Evolutionary conservation across 2,113 vertebrate species (phyloP), one percentile per base, ranked within the genome.

Genomic region (Neotoma lepida): DNA sequence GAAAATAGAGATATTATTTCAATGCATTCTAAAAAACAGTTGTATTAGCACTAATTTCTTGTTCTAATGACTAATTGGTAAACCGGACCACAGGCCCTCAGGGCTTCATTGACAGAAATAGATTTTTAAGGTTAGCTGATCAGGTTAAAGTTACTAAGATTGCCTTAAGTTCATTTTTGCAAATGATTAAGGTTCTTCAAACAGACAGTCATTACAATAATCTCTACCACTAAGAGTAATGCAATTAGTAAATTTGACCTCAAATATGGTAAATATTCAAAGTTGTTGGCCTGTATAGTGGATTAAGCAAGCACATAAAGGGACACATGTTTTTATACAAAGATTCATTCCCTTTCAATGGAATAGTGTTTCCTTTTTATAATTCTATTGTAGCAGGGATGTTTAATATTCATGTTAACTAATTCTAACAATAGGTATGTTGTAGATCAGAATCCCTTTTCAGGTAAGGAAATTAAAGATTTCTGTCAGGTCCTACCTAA

Each of bases 121-220:
- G n/a, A 30, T 61, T 71, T 85, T 93, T 77, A 54, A 77, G 51
- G 7, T 88, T 92, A 87, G 39, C 28, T 46, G 82, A 68, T 66
- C 49, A 80, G 51, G 73, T 15, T 88, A 88, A 6, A 91, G 81
- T 86, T 73, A 66, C 17, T 56, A 14, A 87, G 73, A 87, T 6
- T 73, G 12, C 58, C 89, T 90, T 88, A 46, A 94, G 90, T 81
- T 92, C 15, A 92, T 26, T 85, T 95, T 88, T 95, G 35, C 87
- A n/a, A 58, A 81, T 89, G 80, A 70, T 81, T 78, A 89, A 86
- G 17, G 33, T 10, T 9, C 26, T 73, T 44, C 6, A 89, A 93
- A 76, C 24, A 74, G 0, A 64, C 30, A 74, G 1, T 44, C 18
- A 44, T 7, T 74, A 88, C 86, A 76, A 54, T 28, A 90, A 71